Evolutionary conservation across 2,888 invertebrate genomes (phyloP).

Genomic region (Athripsodes cinereus): DNA sequence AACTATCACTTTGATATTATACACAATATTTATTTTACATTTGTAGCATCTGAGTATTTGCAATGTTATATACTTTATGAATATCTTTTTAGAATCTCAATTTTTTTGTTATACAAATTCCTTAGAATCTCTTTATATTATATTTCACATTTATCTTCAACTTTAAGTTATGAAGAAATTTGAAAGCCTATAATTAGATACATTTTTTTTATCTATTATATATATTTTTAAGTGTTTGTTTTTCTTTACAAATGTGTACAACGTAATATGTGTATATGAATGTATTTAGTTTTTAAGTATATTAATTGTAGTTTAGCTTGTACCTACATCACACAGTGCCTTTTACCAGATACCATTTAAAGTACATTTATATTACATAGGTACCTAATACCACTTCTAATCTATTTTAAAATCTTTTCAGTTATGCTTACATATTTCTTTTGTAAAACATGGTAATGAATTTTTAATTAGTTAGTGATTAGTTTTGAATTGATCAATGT

Average conservation of each 20-base stretch:
- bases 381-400: no score
- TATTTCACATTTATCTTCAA: no score
- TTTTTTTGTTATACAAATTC: no score
- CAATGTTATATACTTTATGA: background rate
- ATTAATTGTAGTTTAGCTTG: background rate
- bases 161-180: background rate
- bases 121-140: background rate
- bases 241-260: background rate
- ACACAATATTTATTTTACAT: background rate
- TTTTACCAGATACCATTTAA: no score
- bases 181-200: background rate
- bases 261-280: background rate
- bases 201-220: background rate
- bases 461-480: no score
- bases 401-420: no score
- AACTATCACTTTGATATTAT: background rate
- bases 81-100: background rate
- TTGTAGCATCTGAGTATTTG: background rate
- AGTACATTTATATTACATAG: no score
- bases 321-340: background rate
- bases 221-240: background rate
- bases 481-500: no score
- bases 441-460: no score
- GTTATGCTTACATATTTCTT: no score
- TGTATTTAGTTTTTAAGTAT: background rate